A percentile compares a stretch with the other conserved stretches of the same genome.
Conservation (phyloP, 37 sponge, comb jelly and placozoan species). For the Cliona cf. orientalis region DNA sequence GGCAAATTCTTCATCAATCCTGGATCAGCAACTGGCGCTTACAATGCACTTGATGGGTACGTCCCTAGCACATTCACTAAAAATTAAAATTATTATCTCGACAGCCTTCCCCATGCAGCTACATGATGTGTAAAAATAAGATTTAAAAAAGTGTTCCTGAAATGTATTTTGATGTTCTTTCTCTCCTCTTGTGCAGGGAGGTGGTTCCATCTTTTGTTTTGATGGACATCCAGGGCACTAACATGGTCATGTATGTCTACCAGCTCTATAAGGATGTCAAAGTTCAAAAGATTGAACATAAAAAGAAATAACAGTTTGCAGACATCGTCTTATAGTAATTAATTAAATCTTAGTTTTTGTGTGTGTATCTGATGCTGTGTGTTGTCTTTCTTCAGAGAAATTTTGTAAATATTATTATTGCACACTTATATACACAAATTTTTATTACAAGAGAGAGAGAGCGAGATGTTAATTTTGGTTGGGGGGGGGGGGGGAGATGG, state of each 20-base stretch:
- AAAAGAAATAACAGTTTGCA: conserved; percentile 16
- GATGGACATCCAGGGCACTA: conserved; percentile 95
- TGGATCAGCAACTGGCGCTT: conserved; percentile 99
- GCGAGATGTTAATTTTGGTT: too few species aligned
- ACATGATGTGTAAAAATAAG: background rate
- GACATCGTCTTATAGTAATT: background rate
- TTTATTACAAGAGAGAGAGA: too few species aligned
- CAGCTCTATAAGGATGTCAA: conserved; percentile 86
- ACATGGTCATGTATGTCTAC: conserved; percentile 92
- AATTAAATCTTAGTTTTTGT: background rate
- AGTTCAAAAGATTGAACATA: conserved; percentile 97
- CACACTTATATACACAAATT: too few species aligned
- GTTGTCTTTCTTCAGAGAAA: too few species aligned
- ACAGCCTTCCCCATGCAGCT: background rate
- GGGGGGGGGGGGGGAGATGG: too few species aligned
- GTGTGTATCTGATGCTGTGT: background rate
- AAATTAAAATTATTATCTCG: background rate
- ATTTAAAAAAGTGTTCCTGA: background rate
- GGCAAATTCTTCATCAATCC: conserved; percentile 98
- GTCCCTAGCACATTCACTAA: background rate
- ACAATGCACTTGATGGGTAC: conserved; percentile 88
- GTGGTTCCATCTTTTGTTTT: conserved; percentile 95
- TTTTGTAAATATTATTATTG: too few species aligned
- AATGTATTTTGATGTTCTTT: background rate
- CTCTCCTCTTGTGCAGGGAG: conserved; percentile 48